Evolutionary conservation across 1,140 invertebrate genomes (phyloP), one percentile per base, ranked within the genome.

Genomic region (Adoxophyes honmai): DNA sequence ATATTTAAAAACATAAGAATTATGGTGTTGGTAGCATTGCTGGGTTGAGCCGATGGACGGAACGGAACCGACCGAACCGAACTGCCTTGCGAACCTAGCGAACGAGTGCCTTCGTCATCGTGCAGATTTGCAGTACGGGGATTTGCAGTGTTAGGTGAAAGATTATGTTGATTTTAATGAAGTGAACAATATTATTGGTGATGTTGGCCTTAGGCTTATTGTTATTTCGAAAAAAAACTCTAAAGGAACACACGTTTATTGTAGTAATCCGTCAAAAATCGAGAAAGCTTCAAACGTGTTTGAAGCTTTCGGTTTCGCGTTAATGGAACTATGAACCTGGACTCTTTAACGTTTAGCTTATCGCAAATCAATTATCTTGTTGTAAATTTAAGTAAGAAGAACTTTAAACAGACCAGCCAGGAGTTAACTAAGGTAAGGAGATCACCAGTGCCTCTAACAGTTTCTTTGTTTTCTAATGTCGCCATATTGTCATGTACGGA

Each of bases 271-370:
- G 73, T 74, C 75, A 76, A 75, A 86, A 82, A 81, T 83, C 76
- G 65, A 88, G 82, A 88, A 94, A 94, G 94, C 94, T 95, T 95
- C 94, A 94, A 94, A 93, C 90, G 87, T 91, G 91, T 94, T 94
- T 95, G 94, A 95, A 84, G 79, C 81, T 86, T 86, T 84, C 78
- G 73, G 63, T 71, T 81, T 79, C 76, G 94, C 93, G 77, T 85
- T 95, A 93, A 96, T 96, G 94, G 95, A 98, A 98, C 95, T 96
- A 98, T 98, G 97, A 98, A 97, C 95, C 95, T 97, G 93, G 96
- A 98, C 93, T 95, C 96, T 93, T 94, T 97, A 93, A 97, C 95
- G 93, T 96, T 97, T 95, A 96, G 96, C 93, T 95, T 98, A 94
- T 96, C 96, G 93, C 96, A 98, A 94, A 98, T 98, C 92, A 95